Base-by-base conservation (phyloP, 53 echinoderm and acorn worm genomes). In the Luidia sarsii region DNA sequence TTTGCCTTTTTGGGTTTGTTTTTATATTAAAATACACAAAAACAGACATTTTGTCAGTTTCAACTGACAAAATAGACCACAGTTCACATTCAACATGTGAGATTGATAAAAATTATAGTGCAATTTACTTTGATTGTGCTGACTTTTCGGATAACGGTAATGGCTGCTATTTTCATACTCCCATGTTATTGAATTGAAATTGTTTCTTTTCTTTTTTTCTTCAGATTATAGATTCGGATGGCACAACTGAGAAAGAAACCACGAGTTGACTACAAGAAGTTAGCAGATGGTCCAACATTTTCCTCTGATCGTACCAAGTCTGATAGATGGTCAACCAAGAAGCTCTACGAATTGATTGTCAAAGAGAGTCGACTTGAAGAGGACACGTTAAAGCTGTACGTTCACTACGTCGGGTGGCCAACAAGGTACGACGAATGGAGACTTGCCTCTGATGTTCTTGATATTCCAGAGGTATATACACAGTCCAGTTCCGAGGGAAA, bases 351-450 rank as follows among this genome's bases (percentile, higher is more conserved):
- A 65, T 77, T 86, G 32, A 0, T 65, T 43, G 39, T 86, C 22
- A 60, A 79, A 16, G 80, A 86, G 43, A 53, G 79, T 16, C 79
- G 77, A 38, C 35, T 86, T 49, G 79, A 80, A 51, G 64, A 80
- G 18, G 68, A 79, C 4, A 31, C 35, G 39, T 50, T 83, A 38
- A 37, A 55, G n/a, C 51, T 51, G 19, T 43, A 20, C 18, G 90
- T 90, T 14, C 90, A 90, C 56, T 85, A 85, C 53, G 66, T 81
- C 50, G 81, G 86, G 16, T 90, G 86, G 86, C 75, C 86, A 67
- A 53, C 82, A 0, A 88, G 64, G 55, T 83, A 71, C 48, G 83
- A 83, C 24, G 68, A 88, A 60, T 88, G 88, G 88, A 45, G 56
- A 41, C 5, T 66, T 66, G 67, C 82, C 15, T 49, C 38, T 3